These are phyloP conservation scores for Melinaea menophilus DNA, from an alignment of 2,888 invertebrate species.

Conservation along the genomic window DNA sequence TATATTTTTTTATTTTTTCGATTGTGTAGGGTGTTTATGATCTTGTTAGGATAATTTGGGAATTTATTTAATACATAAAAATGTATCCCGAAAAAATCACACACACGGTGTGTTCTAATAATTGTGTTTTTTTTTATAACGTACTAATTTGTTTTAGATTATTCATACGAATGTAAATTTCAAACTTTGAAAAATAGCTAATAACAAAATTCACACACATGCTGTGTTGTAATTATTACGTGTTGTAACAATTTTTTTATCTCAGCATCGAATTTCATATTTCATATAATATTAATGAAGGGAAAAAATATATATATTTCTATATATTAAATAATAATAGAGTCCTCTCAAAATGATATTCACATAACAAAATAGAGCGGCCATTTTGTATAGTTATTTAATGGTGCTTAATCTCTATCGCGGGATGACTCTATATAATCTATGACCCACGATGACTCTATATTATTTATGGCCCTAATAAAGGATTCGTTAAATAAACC, in stretches of 20 bases:
- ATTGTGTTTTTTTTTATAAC: too few relatives aligned
- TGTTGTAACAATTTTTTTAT: too few relatives aligned
- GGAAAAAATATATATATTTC: not conserved
- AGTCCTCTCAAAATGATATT: slow-evolving; percentile 12
- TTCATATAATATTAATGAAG: too few relatives aligned
- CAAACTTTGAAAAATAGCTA: too few relatives aligned
- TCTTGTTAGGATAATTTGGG: slow-evolving; percentile 7
- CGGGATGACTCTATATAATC: slow-evolving; percentile 74
- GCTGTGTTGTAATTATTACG: too few relatives aligned
- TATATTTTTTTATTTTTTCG: slow-evolving; percentile 48
- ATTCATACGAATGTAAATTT: too few relatives aligned
- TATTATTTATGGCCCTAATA: slow-evolving; percentile 42
- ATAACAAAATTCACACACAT: too few relatives aligned
- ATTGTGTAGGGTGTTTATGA: slow-evolving; percentile 43
- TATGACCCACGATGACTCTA: slow-evolving; percentile 70
- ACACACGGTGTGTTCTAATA: too few relatives aligned
- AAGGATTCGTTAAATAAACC: slow-evolving; percentile 11
- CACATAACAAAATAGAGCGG: slow-evolving; percentile 42
- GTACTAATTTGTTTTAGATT: too few relatives aligned
- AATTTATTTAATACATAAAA: not conserved
- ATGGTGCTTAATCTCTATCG: slow-evolving; percentile 57
- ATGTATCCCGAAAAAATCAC: not conserved
- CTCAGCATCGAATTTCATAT: too few relatives aligned
- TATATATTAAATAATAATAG: not conserved
- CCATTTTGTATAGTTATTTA: slow-evolving; percentile 64